Evolutionary conservation across 2,888 invertebrate genomes (phyloP), one percentile per base, ranked within the genome.

Genomic region (Troides helena): DNA sequence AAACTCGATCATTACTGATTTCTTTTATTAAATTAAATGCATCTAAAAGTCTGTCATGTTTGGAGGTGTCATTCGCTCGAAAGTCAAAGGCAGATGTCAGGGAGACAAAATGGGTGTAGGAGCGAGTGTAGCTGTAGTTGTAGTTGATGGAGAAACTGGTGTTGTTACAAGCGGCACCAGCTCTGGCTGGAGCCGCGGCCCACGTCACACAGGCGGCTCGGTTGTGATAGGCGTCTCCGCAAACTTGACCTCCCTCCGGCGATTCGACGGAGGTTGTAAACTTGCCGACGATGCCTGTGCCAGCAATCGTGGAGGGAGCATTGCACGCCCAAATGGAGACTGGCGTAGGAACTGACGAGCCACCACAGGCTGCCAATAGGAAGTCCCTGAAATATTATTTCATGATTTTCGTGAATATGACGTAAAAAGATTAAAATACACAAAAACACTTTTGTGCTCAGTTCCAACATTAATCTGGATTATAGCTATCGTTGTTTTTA

Each of bases 321-420:
- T 76, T 71, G 78, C 75, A 36, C 87, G 87, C 36, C 85, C 83
- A 87, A 96, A 96, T 67, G 96, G 96, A 62, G 95, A 96, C 73
- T 94, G 93, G 30, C 93, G 93, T 23, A 95, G 94, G 82, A 96
- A 96, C 85, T 96, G 96, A 71, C 94, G 95, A 43, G 96, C 96
- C 63, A 95, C 94, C 72, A 96, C 85, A 8, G 96, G 96, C 70
- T 95, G 93, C 95, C 95, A 96, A 78, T 94, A 93, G 64, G 94
- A 94, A 70, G 79, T 84, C 50, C 85, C 90, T 89, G 84, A 17
- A 75, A 76, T 50, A 23, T 36, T 53, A 8, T 67, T 53, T n/a
- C 2, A n/a, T 53, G 6, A n/a, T 53, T 53, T n/a, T 53, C 25
- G 2, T 53, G 18, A 53, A 53, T 53, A 18, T 53, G 18, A 12